Evolutionary conservation across 1,140 invertebrate species (phyloP), one percentile per base, ranked within the genome.

Genomic region (Ceratoteleas bidentatus): DNA sequence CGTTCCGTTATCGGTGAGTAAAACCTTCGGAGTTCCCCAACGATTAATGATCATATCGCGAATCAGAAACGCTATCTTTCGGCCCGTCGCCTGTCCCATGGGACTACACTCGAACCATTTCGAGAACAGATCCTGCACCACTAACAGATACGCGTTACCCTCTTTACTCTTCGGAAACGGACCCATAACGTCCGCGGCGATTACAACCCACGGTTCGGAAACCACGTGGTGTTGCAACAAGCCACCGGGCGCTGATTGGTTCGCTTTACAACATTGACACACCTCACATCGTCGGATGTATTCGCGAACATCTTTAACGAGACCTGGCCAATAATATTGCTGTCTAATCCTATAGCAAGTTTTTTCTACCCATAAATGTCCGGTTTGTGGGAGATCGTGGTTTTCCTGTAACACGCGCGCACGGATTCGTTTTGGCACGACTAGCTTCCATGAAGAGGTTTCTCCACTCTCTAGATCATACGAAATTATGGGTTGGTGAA

Each of bases 251-350:
- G 36, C 36, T 9, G 36, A 6, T 38, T 38, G 36, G 5, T 38
- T 9, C 5, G 9, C 36, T 38, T 38, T 38, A 9, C 9, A 6
- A 38, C 36, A 9, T n/a, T 47, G 43, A n/a, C 43, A 47, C 43
- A 4, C 4, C 2, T 50, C 49, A 16, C 49, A 50, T 2, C 49
- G 49, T 1, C 15, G n/a, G 10, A 50, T 16, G 10, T 50, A 50
- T 6, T 16, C 4, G 5, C 5, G 2, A 10, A 16, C 49, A 10
- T 50, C 49, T 15, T 15, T 3, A 3, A 10, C 6, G 5, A 16
- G 49, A 6, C 49, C 49, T n/a, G 49, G 49, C 49, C 49, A 50
- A 50, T 50, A 50, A 50, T 50, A 50, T 16, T 10, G 6, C 13
- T 5, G 15, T 6, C 15, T 5, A 16, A 50, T n/a, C 13, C 49